These are phyloP conservation scores for Cisticola juncidis DNA, from an alignment of 2,113 vertebrate species.

Conservation along the genomic window DNA sequence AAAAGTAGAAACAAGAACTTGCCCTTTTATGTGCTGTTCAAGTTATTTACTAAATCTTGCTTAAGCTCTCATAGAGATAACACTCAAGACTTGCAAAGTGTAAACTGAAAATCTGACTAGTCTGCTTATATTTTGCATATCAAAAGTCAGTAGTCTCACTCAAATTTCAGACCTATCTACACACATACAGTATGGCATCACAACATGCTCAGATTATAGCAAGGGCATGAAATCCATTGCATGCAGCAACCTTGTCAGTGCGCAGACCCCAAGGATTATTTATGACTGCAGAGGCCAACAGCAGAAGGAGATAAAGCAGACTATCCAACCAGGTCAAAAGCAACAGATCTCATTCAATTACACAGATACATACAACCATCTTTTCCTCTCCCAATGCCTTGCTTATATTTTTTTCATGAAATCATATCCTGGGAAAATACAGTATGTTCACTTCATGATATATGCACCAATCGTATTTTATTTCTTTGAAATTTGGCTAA, in stretches of 20 bases:
- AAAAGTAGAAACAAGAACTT: background rate
- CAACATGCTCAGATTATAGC: conserved; percentile 1
- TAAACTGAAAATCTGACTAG: background rate
- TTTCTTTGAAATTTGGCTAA: background rate
- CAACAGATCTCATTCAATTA: conserved; percentile 11
- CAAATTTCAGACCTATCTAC: background rate
- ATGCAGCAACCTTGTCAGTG: background rate
- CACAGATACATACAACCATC: background rate
- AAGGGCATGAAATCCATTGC: conserved; percentile 37
- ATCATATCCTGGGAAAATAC: background rate
- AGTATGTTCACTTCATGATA: background rate
- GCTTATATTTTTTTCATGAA: background rate
- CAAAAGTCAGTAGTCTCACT: background rate
- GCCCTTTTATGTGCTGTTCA: background rate
- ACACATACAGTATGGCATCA: background rate
- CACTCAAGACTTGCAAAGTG: background rate
- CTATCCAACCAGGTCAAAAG: conserved; percentile 36
- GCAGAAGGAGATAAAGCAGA: background rate
- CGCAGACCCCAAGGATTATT: conserved; percentile 6
- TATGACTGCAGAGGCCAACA: conserved; percentile 11
- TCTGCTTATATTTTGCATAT: background rate
- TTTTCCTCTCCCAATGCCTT: background rate
- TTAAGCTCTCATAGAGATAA: background rate
- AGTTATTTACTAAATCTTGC: background rate
- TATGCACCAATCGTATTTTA: background rate